Evolutionary conservation across 2,888 invertebrate genomes (phyloP), one percentile per base, ranked within the genome.

Genomic region (Patella depressa): DNA sequence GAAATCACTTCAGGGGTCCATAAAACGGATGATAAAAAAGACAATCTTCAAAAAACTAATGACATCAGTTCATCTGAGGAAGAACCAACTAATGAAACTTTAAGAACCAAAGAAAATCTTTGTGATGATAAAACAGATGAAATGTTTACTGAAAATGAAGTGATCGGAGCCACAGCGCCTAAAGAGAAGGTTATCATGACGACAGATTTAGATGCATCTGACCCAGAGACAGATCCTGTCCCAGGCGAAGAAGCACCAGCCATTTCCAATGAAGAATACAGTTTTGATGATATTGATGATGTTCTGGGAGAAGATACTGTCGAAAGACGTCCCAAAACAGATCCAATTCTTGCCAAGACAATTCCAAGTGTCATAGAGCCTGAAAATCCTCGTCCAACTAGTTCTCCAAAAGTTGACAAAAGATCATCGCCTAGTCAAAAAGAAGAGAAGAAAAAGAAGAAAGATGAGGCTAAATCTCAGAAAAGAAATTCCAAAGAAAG

Each of bases 91-190:
- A 19, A 12, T 74, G 24, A 69, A 69, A 84, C 81, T 76, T 70
- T 75, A 19, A 81, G 78, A 55, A 79, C 80, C 80, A 81, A 82
- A 74, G 79, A 79, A 14, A 79, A 45, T 9, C 45, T 45, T 45
- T 7, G 9, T 9, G 71, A 77, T 72, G 53, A 57, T 76, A 53
- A 76, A 55, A 71, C 71, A 17, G 75, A 71, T 75, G 75, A 55
- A 72, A 65, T 14, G 53, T 15, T 72, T 71, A 7, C 45, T 45
- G 45, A 45, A 45, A 45, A 45, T 65, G 11, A 54, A 7, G 53
- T 45, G 59, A 59, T 34, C 11, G 75, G 4, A 57, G 71, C 45
- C n/a, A 17, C 14, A 53, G 71, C 14, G 19, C 65, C 24, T 65
- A 5, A 19, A 24, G 24, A 19, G 14, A 24, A 24, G 19, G 24